Evolutionary conservation across 1,140 invertebrate species (phyloP), one percentile per base, ranked within the genome.

Genomic region (Hylaeus anthracinus): DNA sequence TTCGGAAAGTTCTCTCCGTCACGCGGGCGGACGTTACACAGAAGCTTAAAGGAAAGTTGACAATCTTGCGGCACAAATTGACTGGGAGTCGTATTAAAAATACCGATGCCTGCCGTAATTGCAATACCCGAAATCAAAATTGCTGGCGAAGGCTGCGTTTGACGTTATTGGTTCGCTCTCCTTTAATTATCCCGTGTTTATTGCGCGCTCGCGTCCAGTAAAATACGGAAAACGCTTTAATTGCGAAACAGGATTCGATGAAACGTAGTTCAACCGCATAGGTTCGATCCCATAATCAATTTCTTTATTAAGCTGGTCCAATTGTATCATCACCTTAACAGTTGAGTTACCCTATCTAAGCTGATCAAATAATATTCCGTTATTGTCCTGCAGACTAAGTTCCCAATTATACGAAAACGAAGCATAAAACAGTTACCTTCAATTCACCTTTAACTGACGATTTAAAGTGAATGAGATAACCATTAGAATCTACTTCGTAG

Each of bases 31-130:
- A 8, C 10, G 73, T 69, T 76, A 48, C 26, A 76, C 8, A 53
- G 48, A 37, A 65, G 43, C 53, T 73, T 51, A 10, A 53, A 63
- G 58, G 61, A 78, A 82, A 78, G 69, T 70, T 39, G 43, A 37
- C 41, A 0, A 84, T 84, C 58, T 85, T 84, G 61, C 61, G 56
- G 43, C 48, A 45, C 5, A 79, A 85, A 84, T 85, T 73, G 77
- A 73, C 60, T 56, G n/a, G 43, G 3, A 5, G 15, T n/a, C 51
- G 37, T 72, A 70, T 70, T 79, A 74, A 85, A 60, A 48, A 41
- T 56, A 55, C 51, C 63, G 51, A 43, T 75, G 45, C 9, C 26
- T 9, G 12, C 4, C 37, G 4, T 85, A 84, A 84, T 74, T 84
- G 61, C 53, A 75, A 84, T 74, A 1, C 48, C 12, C 55, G n/a